Evolutionary conservation across 2,797 vertebrate genomes (phyloP), one percentile per base, ranked within the genome.

Genomic region (Cynopterus sphinx): DNA sequence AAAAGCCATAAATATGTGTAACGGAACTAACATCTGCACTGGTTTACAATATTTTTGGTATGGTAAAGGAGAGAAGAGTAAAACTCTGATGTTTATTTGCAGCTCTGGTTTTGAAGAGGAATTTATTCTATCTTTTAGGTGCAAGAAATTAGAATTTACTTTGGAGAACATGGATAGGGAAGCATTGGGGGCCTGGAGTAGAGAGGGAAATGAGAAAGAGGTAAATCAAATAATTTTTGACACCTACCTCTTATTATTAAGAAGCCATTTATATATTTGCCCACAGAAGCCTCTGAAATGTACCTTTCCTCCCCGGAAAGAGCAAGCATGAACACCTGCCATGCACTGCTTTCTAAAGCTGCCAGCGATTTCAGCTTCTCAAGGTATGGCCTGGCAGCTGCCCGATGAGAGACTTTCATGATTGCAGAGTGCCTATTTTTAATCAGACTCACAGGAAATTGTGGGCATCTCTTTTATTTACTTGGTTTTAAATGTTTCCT

Each of bases 401-500:
- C 95, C 81, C 82, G 84, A 94, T 71, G 91, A 95, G 87, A 1
- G 0, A 31, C 88, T 74, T 84, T 81, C 81, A 19, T 57, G 63
- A 96, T 70, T 92, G 74, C 93, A 88, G 78, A 96, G 91, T 89
- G 91, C 88, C 88, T 96, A 94, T 96, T 97, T 97, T 95, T 92
- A 97, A 96, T 96, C 92, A 91, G 90, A 92, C 93, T 94, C 92
- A 49, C 77, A 87, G 81, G 95, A 96, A 97, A 97, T 95, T 95
- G 81, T 3, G 55, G 93, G 77, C 93, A 97, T 97, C 95, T 96
- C 87, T 94, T 96, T 96, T 95, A 73, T 95, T 97, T 96, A 90
- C 94, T 96, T 95, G 84, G 85, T 85, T 97, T 96, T 71, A 87
- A 96, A 95, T 67, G 75, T 95, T 92, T 95, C 95, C 93, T 88